phyloP scores from a whole-genome alignment of 2,113 vertebrate species.

The Glaucomys volans region DNA sequence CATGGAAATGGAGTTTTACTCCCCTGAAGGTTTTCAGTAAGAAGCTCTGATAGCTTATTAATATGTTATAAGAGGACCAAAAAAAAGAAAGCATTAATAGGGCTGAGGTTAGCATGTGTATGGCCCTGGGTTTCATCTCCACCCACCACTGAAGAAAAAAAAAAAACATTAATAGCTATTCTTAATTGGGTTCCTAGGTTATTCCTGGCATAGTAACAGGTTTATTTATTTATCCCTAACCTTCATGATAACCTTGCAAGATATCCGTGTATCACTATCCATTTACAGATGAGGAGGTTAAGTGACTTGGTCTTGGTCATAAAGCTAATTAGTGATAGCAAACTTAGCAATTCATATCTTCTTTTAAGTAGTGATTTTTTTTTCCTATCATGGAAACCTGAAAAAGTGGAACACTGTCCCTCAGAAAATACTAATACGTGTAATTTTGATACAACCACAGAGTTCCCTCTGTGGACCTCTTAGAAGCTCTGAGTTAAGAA shows the following conservation, averaged over 20 bases:
- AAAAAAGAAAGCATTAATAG: background rate
- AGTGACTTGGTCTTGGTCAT: background rate
- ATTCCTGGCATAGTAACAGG: background rate
- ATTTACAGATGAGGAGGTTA: background rate
- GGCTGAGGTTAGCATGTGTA: background rate
- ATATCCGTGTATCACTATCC: background rate
- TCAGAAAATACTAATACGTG: background rate
- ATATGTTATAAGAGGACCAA: background rate
- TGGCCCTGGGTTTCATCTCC: background rate
- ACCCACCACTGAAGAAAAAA: background rate
- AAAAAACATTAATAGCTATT: background rate
- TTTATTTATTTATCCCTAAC: conserved; percentile 18
- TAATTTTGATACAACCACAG: background rate
- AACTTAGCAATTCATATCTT: background rate
- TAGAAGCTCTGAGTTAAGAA: conserved; percentile 28
- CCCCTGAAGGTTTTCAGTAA: background rate
- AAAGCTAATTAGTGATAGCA: background rate
- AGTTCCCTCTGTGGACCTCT: background rate
- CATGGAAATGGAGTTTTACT: background rate
- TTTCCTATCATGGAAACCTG: background rate
- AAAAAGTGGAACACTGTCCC: background rate
- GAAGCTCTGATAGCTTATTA: background rate
- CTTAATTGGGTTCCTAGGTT: background rate
- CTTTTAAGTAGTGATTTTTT: background rate
- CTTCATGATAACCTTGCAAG: background rate